Evolutionary conservation across 2,888 invertebrate species (phyloP).

Genomic region (Drosophila pseudotakahashii): DNA sequence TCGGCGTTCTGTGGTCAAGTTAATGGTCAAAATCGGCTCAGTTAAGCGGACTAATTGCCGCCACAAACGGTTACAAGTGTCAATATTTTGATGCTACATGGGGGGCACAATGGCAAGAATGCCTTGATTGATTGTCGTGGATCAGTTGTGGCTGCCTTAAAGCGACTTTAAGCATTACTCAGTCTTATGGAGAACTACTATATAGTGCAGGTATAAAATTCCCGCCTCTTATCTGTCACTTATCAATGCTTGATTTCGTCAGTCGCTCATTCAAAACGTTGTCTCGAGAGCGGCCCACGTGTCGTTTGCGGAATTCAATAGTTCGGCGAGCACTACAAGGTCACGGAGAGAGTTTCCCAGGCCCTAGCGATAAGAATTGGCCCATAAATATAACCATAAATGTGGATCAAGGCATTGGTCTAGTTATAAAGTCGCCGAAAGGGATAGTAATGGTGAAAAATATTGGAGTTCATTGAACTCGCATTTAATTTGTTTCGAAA

Average conservation of each 20-base stretch:
- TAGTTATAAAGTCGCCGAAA: neutral
- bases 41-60: slow-evolving; percentile 70
- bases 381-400: slow-evolving; percentile 14
- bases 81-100: slow-evolving; percentile 71
- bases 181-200: neutral
- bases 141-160: neutral
- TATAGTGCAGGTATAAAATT: slow-evolving; percentile 1
- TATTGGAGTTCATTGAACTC: slow-evolving; percentile 20
- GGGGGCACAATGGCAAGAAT: neutral
- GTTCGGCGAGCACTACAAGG: slow-evolving; percentile 19
- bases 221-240: slow-evolving; percentile 30
- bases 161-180: slow-evolving; percentile 1
- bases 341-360: slow-evolving; percentile 22
- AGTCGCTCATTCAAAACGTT: slow-evolving; percentile 20
- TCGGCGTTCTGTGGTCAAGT: slow-evolving; percentile 57
- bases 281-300: slow-evolving; percentile 41
- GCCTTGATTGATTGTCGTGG: slow-evolving; percentile 59
- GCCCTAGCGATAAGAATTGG: slow-evolving; percentile 26
- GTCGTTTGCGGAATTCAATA: slow-evolving; percentile 12
- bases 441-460: too few relatives aligned
- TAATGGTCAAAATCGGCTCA: slow-evolving; percentile 38
- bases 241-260: slow-evolving; percentile 27
- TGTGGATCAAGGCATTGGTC: slow-evolving; percentile 1
- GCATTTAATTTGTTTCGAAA: too few relatives aligned
- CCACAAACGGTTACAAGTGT: slow-evolving; percentile 73